phyloP scores from a whole-genome alignment of 1,140 invertebrate genomes.

The Trissolcus basalis region DNA sequence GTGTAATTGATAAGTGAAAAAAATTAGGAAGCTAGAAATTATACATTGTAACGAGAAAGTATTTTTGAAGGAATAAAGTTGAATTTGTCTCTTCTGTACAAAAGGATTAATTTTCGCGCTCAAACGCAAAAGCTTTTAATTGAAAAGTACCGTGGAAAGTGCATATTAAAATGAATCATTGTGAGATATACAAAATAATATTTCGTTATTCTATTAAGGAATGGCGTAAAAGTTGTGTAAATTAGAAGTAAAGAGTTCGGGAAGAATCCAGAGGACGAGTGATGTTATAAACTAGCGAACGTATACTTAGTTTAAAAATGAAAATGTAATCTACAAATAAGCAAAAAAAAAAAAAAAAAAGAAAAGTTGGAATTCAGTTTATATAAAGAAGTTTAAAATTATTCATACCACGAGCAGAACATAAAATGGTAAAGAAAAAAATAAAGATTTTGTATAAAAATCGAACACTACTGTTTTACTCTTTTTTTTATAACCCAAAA shows the following conservation, averaged over 20 bases:
- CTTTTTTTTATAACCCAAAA: too few relatives aligned
- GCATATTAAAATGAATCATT: constrained; percentile 41
- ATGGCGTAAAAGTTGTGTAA: constrained; percentile 27
- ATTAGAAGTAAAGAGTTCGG: constrained; percentile 22
- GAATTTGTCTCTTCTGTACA: constrained; percentile 28
- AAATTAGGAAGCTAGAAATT: constrained; percentile 7
- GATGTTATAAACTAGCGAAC: constrained; percentile 25
- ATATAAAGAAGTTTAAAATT: constrained; percentile 45
- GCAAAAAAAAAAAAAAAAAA: background rate
- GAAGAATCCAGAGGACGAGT: constrained; percentile 19
- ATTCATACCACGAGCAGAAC: constrained; percentile 49
- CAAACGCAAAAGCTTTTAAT: constrained; percentile 44
- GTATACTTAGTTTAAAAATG: constrained; percentile 16
- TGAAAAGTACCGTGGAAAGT: constrained; percentile 38
- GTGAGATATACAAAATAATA: constrained; percentile 14
- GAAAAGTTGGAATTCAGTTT: constrained; percentile 31
- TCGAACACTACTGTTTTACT: too few relatives aligned
- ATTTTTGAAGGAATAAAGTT: constrained; percentile 23
- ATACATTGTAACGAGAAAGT: constrained; percentile 32
- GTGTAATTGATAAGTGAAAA: constrained; percentile 44
- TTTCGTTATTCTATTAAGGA: background rate
- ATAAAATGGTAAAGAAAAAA: constrained; percentile 57
- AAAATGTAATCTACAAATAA: constrained; percentile 1
- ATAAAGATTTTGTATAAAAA: constrained; percentile 58
- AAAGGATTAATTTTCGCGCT: constrained; percentile 58